Conservation (phyloP, 1,140 invertebrate genomes). For the Nasonia giraulti region DNA sequence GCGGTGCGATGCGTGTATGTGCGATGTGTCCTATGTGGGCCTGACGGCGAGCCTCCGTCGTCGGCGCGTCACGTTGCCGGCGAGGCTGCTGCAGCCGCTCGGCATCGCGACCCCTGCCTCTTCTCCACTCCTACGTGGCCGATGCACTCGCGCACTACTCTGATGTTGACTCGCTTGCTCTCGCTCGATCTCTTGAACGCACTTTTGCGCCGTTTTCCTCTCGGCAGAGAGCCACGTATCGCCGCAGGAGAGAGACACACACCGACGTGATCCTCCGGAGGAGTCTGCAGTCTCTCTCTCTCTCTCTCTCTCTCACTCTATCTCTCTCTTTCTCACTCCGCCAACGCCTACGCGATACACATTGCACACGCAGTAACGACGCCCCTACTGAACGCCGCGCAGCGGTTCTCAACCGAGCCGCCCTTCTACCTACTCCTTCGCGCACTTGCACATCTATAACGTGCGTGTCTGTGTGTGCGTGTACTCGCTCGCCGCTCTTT, state of each 20-base stretch:
- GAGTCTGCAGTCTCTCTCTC: constrained; percentile 30
- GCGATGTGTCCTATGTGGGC: background rate
- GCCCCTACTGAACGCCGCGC: constrained; percentile 60
- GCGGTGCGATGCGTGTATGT: too few relatives aligned
- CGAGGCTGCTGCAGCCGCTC: constrained; percentile 41
- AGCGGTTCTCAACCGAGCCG: constrained; percentile 57
- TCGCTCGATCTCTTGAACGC: background rate
- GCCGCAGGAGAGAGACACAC: constrained; percentile 26
- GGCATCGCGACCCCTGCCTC: constrained; percentile 27
- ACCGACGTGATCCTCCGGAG: constrained; percentile 3
- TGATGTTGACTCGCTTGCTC: constrained; percentile 13
- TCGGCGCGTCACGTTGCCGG: constrained; percentile 1
- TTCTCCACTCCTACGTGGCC: constrained; percentile 16
- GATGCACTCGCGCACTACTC: background rate
- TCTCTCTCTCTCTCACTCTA: background rate
- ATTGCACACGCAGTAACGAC: constrained; percentile 66
- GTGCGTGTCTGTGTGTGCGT: background rate
- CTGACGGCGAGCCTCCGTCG: constrained; percentile 37
- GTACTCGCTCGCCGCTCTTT: background rate
- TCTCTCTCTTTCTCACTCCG: constrained; percentile 56
- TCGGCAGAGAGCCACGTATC: background rate
- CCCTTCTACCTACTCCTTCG: background rate
- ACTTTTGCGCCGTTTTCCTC: constrained; percentile 3
- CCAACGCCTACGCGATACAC: constrained; percentile 71
- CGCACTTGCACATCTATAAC: background rate